Conservation (phyloP, 30 jellyfish, hydroid and myxozoan genomes). For the Cassiopea andromeda region DNA sequence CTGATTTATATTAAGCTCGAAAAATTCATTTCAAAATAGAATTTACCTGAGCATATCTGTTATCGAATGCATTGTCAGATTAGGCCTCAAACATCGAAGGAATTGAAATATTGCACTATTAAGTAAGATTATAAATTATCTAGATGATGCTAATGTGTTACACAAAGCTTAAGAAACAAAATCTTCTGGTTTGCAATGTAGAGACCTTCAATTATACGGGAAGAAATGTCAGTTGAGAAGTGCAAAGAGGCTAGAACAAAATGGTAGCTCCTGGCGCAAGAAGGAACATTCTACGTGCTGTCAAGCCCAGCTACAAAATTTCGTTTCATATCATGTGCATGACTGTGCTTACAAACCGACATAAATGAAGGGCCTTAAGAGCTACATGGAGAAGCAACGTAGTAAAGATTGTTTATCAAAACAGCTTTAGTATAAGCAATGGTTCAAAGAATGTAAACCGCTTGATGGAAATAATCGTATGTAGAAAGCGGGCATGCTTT, state of each 20-base stretch:
- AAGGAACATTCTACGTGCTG: too few relatives aligned
- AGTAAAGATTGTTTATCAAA: not conserved
- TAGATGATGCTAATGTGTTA: too few relatives aligned
- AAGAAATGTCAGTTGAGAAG: not conserved
- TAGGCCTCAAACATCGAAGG: too few relatives aligned
- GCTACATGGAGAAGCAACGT: not conserved
- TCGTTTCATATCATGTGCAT: not conserved
- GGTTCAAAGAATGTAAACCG: not conserved
- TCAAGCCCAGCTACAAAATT: not conserved
- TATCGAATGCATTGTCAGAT: too few relatives aligned
- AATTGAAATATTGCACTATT: too few relatives aligned
- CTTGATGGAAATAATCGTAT: not conserved
- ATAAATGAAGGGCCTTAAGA: not conserved
- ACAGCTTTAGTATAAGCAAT: not conserved
- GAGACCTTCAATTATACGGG: not conserved
- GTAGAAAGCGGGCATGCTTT: not conserved
- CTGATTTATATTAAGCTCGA: too few relatives aligned
- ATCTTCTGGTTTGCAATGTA: not conserved
- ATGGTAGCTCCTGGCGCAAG: not conserved
- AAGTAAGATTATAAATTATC: too few relatives aligned
- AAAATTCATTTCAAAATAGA: too few relatives aligned
- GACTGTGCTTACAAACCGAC: not conserved
- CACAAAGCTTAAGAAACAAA: not conserved
- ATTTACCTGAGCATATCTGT: too few relatives aligned
- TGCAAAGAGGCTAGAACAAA: not conserved